Conservation (phyloP, 2,113 vertebrate species). For the Rousettus leschenaultii region DNA sequence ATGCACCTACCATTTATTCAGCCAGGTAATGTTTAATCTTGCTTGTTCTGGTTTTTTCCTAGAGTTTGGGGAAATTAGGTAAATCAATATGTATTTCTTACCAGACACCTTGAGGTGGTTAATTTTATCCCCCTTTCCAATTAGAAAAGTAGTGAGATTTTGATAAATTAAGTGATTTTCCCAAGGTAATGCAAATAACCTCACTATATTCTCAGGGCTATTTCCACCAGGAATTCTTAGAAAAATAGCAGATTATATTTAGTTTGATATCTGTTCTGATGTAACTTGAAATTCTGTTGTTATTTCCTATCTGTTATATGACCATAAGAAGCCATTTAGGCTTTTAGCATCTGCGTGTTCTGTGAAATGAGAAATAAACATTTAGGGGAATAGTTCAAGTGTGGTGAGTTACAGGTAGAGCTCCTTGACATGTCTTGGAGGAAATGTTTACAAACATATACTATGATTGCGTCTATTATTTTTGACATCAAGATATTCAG, state of each 20-base stretch:
- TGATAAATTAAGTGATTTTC: not conserved
- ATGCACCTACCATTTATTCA: not conserved
- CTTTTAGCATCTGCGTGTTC: not conserved
- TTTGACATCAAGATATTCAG: not conserved
- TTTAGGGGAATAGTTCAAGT: not conserved
- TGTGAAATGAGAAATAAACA: constrained; percentile 26
- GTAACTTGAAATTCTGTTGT: not conserved
- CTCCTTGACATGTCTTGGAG: not conserved
- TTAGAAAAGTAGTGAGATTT: not conserved
- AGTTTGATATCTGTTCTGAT: not conserved
- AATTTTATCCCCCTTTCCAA: not conserved
- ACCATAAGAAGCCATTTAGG: not conserved
- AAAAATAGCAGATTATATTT: not conserved
- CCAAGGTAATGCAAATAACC: not conserved
- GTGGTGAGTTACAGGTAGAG: not conserved
- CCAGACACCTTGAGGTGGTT: not conserved
- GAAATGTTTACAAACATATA: constrained; percentile 13
- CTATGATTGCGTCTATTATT: constrained; percentile 8
- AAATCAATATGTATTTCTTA: not conserved
- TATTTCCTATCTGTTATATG: not conserved
- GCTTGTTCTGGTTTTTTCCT: not conserved
- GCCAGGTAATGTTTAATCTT: not conserved
- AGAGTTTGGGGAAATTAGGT: not conserved
- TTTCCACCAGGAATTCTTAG: not conserved
- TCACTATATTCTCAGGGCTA: not conserved